A percentile compares a stretch with the other conserved stretches of the same genome.
These are phyloP conservation scores for Clarias platycephalus DNA, from an alignment of 2,797 vertebrate genomes.

Conservation along the genomic window DNA sequence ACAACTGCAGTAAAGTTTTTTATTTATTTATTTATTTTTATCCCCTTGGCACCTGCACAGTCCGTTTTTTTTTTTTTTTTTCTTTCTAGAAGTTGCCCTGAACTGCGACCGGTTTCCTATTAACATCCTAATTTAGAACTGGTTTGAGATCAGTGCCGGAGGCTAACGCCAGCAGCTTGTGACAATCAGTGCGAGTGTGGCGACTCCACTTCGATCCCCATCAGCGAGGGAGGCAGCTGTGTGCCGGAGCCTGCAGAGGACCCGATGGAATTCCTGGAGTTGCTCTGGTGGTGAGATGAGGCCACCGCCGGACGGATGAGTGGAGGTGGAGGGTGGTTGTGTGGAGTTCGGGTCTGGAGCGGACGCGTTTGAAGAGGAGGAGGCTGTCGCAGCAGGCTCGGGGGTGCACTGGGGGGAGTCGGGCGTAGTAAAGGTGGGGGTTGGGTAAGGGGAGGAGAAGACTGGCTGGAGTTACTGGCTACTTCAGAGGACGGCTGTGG, in stretches of 20 bases:
- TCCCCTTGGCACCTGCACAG: constrained; percentile 22
- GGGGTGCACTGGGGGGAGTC: constrained; percentile 74
- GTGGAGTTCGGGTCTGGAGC: constrained; percentile 81
- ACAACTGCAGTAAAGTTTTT: constrained; percentile 14
- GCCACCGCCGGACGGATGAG: constrained; percentile 82
- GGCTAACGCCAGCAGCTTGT: background rate
- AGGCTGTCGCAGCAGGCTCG: constrained; percentile 77
- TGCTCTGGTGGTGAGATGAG: constrained; percentile 66
- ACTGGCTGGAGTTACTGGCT: constrained; percentile 54
- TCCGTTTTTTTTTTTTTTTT: background rate
- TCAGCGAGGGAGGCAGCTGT: constrained; percentile 78
- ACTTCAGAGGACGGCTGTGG: constrained; percentile 62
- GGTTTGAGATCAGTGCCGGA: constrained; percentile 21
- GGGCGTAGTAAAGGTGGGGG: constrained; percentile 78
- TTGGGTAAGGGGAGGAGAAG: constrained; percentile 70
- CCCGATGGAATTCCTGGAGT: constrained; percentile 62
- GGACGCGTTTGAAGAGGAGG: constrained; percentile 80
- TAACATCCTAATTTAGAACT: constrained; percentile 11
- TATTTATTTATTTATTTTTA: constrained; percentile 34
- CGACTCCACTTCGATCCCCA: constrained; percentile 80
- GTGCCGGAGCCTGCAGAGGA: constrained; percentile 55
- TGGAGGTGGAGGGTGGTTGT: constrained; percentile 86
- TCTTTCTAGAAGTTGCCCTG: constrained; percentile 18
- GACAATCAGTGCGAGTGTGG: constrained; percentile 70
- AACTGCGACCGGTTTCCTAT: constrained; percentile 30